Evolutionary conservation across 2,888 invertebrate species (phyloP).

Genomic region (Boloria selene): DNA sequence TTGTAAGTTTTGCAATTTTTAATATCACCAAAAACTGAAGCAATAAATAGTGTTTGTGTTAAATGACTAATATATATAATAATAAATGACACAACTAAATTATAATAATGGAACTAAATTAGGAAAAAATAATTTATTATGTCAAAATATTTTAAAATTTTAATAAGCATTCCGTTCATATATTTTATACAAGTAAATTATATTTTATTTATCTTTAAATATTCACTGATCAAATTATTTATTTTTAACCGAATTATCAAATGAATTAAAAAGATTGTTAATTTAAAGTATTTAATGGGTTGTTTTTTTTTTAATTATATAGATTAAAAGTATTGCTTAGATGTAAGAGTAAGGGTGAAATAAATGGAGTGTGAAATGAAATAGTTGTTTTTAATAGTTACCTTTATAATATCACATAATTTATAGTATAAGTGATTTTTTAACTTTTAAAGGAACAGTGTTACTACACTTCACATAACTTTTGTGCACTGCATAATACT

Average conservation of each 20-base stretch:
- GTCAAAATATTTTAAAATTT: not conserved
- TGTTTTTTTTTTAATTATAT: constrained; percentile 23
- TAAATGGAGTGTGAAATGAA: constrained; percentile 44
- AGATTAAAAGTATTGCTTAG: constrained; percentile 31
- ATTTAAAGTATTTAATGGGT: constrained; percentile 8
- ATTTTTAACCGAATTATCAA: constrained; percentile 26
- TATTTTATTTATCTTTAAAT: not conserved
- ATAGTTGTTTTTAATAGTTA: constrained; percentile 14
- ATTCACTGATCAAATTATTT: constrained; percentile 16
- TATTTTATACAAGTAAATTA: constrained; percentile 9
- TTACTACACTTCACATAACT: too few species aligned
- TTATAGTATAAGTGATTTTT: too few species aligned
- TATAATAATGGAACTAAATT: not conserved
- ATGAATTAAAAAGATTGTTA: constrained; percentile 12
- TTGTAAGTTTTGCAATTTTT: not conserved
- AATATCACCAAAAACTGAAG: not conserved
- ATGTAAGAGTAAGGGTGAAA: constrained; percentile 41
- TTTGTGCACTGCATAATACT: too few species aligned
- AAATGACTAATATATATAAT: too few species aligned
- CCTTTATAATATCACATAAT: too few species aligned
- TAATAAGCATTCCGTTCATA: constrained; percentile 11
- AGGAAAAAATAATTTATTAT: not conserved
- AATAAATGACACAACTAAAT: too few species aligned
- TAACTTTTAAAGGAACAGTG: too few species aligned
- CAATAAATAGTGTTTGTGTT: too few species aligned